Conservation (phyloP, 2,797 vertebrate species). For the Muscicapa comitata region DNA sequence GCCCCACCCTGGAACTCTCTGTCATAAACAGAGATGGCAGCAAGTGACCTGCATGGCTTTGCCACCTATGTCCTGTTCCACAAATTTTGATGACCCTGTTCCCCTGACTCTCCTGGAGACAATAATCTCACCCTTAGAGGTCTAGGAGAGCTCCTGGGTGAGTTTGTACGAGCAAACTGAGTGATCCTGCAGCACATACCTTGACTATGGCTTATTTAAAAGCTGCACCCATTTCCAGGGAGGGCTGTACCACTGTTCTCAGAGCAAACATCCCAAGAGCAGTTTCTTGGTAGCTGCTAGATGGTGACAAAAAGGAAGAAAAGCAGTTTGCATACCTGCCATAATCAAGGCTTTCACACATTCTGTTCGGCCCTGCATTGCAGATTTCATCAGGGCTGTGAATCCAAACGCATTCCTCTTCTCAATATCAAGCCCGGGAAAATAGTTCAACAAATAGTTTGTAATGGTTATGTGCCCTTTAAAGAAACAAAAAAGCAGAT, state of each 20-base stretch:
- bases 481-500: slow-evolving; percentile 20
- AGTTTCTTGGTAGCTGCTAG: background rate
- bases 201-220: background rate
- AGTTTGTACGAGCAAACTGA: background rate
- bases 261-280: background rate
- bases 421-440: slow-evolving; percentile 88
- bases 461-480: slow-evolving; percentile 92
- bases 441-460: slow-evolving; percentile 95
- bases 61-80: background rate
- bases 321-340: slow-evolving; percentile 80
- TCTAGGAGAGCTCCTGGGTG: background rate
- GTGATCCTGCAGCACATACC: fast-evolving
- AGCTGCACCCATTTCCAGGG: background rate
- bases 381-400: slow-evolving; percentile 95
- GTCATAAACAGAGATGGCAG: background rate
- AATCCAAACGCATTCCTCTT: slow-evolving; percentile 90
- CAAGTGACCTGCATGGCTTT: fast-evolving
- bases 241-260: background rate
- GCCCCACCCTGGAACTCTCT: background rate
- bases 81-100: background rate
- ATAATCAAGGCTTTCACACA: slow-evolving; percentile 91
- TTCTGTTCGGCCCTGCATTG: slow-evolving; percentile 90
- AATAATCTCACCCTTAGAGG: background rate
- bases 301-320: background rate
- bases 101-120: background rate